Conservation (phyloP, 2,888 invertebrate genomes). For the Lycaena phlaeas region DNA sequence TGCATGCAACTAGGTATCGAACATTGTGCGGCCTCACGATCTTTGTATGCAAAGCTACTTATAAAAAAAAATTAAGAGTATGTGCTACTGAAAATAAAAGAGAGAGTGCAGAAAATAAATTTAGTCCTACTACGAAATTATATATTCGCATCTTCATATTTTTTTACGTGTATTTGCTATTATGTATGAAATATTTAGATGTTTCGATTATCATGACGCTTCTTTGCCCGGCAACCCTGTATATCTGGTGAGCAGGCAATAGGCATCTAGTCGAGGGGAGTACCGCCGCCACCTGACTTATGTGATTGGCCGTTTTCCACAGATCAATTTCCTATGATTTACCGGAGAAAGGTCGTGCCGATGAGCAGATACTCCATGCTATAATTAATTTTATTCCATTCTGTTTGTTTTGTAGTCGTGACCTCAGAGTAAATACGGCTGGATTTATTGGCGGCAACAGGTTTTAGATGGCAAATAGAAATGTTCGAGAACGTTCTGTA, state of each 20-base stretch:
- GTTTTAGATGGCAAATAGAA: constrained; percentile 1
- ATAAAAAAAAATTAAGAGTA: too few species aligned
- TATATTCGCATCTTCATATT: too few species aligned
- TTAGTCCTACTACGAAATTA: too few species aligned
- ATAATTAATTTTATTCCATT: constrained; percentile 29
- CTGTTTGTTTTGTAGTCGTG: constrained; percentile 22
- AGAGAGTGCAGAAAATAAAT: too few species aligned
- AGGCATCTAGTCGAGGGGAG: constrained; percentile 6
- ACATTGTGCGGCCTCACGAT: too few species aligned
- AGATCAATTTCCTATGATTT: constrained; percentile 46
- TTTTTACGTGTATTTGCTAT: too few species aligned
- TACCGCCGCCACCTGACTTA: constrained; percentile 13
- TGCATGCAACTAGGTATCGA: too few species aligned
- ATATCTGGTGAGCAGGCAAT: background rate
- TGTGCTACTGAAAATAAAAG: too few species aligned
- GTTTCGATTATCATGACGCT: too few species aligned
- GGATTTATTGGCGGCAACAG: constrained; percentile 12
- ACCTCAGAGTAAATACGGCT: constrained; percentile 16
- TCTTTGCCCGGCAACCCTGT: background rate
- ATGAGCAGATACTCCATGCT: constrained; percentile 29
- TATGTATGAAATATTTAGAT: too few species aligned
- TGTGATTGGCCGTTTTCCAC: constrained; percentile 22
- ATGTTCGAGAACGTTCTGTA: background rate
- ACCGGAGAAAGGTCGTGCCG: constrained; percentile 57
- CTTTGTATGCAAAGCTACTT: too few species aligned